Percentiles rank a stretch among this genome's conserved stretches.
Evolutionary conservation across 2,888 invertebrate genomes (phyloP).

Genomic region (Hirudinaria manillensis): DNA sequence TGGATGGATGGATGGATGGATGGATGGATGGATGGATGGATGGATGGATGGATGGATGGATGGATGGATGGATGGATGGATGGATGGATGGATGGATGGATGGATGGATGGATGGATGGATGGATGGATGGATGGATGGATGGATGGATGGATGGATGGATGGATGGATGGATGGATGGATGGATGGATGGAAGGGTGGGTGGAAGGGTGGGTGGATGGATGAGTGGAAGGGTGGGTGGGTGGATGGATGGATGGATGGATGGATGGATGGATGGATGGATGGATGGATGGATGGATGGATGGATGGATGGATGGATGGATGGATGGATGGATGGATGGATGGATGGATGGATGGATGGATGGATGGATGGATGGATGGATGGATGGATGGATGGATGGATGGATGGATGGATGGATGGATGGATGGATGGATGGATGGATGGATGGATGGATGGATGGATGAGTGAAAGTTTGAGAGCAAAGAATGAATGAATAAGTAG

Average conservation of each 20-base stretch:
- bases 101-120: not conserved
- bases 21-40: slow-evolving; percentile 2
- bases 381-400: slow-evolving; percentile 6
- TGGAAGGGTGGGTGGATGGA: not conserved
- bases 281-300: not conserved
- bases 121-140: not conserved
- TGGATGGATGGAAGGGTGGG: not conserved
- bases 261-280: slow-evolving; percentile 6
- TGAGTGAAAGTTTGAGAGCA: not conserved
- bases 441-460: not conserved
- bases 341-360: slow-evolving; percentile 6
- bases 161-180: slow-evolving; percentile 6
- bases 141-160: not conserved
- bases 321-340: slow-evolving; percentile 6
- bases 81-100: not conserved
- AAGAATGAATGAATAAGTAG: not conserved
- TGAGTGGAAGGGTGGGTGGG: not conserved
- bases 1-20: slow-evolving; percentile 6
- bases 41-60: not conserved
- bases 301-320: not conserved
- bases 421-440: not conserved
- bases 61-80: not conserved
- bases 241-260: not conserved
- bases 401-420: slow-evolving; percentile 6
- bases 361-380: slow-evolving; percentile 6